A percentile compares a stretch with the other conserved stretches of the same genome.
phyloP scores from a whole-genome alignment of 92 coral and sea anemone species.

The Diadumene lineata region DNA sequence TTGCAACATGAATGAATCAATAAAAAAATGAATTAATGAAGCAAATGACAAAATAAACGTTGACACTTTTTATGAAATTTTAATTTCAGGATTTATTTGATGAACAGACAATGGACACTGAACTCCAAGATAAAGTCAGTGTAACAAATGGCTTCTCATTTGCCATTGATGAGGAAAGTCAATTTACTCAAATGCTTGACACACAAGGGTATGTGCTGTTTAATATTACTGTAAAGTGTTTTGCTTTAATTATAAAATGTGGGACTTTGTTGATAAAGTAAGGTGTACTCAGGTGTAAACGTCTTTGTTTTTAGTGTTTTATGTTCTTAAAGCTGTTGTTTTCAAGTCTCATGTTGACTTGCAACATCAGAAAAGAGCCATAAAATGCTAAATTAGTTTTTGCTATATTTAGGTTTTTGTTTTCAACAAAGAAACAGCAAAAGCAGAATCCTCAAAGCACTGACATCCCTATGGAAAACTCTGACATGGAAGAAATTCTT shows the following conservation, averaged over 20 bases:
- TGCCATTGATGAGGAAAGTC: slow-evolving; percentile 94
- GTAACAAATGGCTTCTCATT: slow-evolving; percentile 73
- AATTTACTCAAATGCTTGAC: slow-evolving; percentile 92
- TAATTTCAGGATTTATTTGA: slow-evolving; percentile 79
- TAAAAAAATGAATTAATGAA: neutral
- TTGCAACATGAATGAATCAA: no score
- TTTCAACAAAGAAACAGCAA: slow-evolving; percentile 65
- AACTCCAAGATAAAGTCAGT: slow-evolving; percentile 30
- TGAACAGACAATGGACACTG: slow-evolving; percentile 49
- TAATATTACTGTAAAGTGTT: neutral
- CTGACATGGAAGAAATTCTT: slow-evolving; percentile 77
- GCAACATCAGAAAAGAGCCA: neutral
- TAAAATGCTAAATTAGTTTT: neutral
- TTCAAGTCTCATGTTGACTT: no score
- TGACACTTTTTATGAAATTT: neutral
- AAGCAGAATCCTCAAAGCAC: slow-evolving; percentile 43
- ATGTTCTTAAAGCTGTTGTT: no score
- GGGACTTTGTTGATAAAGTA: no score
- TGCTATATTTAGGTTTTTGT: slow-evolving; percentile 48
- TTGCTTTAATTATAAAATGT: no score
- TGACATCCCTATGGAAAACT: slow-evolving; percentile 10
- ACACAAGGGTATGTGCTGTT: slow-evolving; percentile 81
- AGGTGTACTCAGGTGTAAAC: no score
- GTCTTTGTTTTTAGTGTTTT: no score
- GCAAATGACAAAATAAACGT: no score